Evolutionary conservation across 2,797 vertebrate genomes (phyloP).

Genomic region (Liparis tanakae): DNA sequence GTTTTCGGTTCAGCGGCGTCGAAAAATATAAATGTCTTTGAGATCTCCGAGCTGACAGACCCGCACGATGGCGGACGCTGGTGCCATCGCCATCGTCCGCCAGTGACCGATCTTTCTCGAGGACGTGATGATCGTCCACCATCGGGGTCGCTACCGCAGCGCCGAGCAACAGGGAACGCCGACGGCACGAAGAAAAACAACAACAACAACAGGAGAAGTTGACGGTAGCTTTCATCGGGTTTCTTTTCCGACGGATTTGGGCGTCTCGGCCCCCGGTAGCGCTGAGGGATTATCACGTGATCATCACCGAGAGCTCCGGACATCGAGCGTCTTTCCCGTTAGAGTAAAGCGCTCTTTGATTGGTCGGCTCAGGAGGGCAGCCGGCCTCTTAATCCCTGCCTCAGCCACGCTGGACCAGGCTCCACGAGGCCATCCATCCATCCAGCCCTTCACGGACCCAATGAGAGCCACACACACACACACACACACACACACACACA

Average conservation of each 20-base stretch:
- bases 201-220: constrained; percentile 12
- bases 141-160: too few species aligned
- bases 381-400: constrained; percentile 68
- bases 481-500: constrained; percentile 24
- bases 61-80: too few species aligned
- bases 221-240: constrained; percentile 35
- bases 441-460: constrained; percentile 50
- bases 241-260: constrained; percentile 43
- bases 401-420: constrained; percentile 56
- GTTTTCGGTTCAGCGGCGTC: too few species aligned
- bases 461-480: constrained; percentile 19
- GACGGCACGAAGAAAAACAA: constrained; percentile 3
- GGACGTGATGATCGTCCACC: too few species aligned
- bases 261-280: constrained; percentile 36
- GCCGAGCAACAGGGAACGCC: too few species aligned
- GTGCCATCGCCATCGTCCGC: too few species aligned
- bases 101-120: too few species aligned
- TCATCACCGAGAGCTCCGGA: constrained; percentile 31
- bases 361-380: constrained; percentile 45
- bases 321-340: constrained; percentile 44
- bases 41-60: too few species aligned
- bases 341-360: constrained; percentile 39
- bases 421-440: constrained; percentile 67
- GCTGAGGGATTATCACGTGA: constrained; percentile 59
- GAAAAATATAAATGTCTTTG: too few species aligned